Evolutionary conservation across 2,113 vertebrate species (phyloP).

Genomic region (Tupaia tana): DNA sequence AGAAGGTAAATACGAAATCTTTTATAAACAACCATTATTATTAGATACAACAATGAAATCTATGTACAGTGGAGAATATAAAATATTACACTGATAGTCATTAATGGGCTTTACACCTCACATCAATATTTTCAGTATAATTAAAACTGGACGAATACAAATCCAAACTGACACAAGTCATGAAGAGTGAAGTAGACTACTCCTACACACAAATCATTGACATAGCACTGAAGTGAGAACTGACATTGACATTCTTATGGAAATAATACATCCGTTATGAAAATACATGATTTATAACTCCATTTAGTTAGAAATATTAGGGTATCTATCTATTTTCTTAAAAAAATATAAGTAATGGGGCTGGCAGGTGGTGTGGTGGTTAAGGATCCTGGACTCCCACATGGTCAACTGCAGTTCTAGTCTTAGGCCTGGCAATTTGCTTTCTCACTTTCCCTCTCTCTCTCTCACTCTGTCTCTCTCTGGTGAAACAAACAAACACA

Average conservation of each 20-base stretch:
- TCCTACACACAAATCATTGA: not conserved
- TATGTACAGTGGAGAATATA: not conserved
- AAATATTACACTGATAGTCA: not conserved
- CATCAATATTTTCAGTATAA: constrained; percentile 26
- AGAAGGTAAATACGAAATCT: not conserved
- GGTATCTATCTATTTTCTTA: not conserved
- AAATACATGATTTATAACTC: not conserved
- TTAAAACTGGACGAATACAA: constrained; percentile 9
- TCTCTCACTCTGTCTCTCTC: too few species aligned
- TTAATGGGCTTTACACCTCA: constrained; percentile 25
- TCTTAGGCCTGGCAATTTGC: too few species aligned
- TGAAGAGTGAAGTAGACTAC: not conserved
- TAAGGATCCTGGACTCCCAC: too few species aligned
- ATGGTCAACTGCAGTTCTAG: too few species aligned
- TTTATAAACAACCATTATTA: not conserved
- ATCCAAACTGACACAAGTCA: not conserved
- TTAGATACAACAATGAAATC: not conserved
- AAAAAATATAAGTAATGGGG: too few species aligned
- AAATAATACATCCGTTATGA: not conserved
- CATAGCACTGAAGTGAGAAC: not conserved
- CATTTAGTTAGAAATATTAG: not conserved
- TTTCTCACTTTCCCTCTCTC: too few species aligned
- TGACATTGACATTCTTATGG: not conserved
- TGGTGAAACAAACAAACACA: too few species aligned
- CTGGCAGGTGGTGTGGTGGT: too few species aligned